Base-by-base conservation (phyloP, 2,888 invertebrate genomes). In the Rhabditoides inermis region DNA sequence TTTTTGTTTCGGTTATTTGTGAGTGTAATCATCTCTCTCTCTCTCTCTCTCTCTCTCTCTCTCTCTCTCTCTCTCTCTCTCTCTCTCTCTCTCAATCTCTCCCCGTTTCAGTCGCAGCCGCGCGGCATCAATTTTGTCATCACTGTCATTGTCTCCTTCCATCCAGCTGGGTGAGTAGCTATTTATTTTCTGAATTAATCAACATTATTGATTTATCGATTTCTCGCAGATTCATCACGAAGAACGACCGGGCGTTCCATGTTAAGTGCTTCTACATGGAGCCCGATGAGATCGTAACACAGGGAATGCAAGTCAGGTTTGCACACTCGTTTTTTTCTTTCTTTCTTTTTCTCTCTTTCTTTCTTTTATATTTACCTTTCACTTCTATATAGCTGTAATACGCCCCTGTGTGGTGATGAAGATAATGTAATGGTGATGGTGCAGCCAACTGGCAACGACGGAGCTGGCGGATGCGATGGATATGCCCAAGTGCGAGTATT, bases 161-260 rank as follows among this genome's bases (percentile, higher is more conserved):
- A 75, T 55, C 72, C 73, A 1, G 67, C 65, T 20, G 72, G 73
- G 3, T n/a, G n/a, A n/a, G n/a, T n/a, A n/a, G n/a, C n/a, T n/a
- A n/a, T n/a, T n/a, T n/a, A n/a, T n/a, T n/a, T n/a, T n/a, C 10
- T 32, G 32, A 32, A 32, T n/a, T n/a, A n/a, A n/a, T n/a, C n/a
- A n/a, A n/a, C n/a, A n/a, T n/a, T n/a, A n/a, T n/a, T n/a, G n/a
- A 10, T 7, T 32, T 15, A 32, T n/a, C n/a, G n/a, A n/a, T n/a
- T n/a, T n/a, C n/a, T n/a, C n/a, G n/a, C n/a, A n/a, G n/a, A n/a
- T 74, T 75, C 60, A 74, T 75, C 48, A 75, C 75, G 3, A 72
- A 73, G 42, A 68, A 72, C 41, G 75, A 75, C 53, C 56, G 73
- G 0, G 75, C 75, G 5, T 75, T 72, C 61, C 66, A 70, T 48